phyloP scores from a whole-genome alignment of 64 coral and sea anemone genomes.

The Orbicella faveolata region DNA sequence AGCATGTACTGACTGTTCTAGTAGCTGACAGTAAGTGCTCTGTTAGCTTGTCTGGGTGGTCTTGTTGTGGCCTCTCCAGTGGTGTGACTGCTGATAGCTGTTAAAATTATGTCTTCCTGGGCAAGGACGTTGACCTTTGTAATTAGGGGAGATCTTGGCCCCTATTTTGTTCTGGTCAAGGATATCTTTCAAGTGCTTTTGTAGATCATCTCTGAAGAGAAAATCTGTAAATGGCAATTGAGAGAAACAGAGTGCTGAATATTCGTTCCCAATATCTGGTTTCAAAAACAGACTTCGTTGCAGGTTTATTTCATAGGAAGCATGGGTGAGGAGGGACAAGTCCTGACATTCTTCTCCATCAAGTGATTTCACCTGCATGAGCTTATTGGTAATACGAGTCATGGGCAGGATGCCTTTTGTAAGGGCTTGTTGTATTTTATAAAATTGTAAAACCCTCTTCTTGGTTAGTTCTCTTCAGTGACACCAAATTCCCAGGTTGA shows the following conservation, averaged over 20 bases:
- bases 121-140: background rate
- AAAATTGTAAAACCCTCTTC: constrained; percentile 38
- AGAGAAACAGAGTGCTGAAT: constrained; percentile 1
- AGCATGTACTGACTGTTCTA: constrained; percentile 7
- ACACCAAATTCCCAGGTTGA: constrained; percentile 44
- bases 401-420: constrained; percentile 36
- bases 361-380: constrained; percentile 30
- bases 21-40: background rate
- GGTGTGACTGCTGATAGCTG: constrained; percentile 8
- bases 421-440: constrained; percentile 39
- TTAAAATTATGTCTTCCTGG: background rate
- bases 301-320: constrained; percentile 53
- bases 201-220: constrained; percentile 62
- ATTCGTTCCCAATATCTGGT: constrained; percentile 51
- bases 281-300: constrained; percentile 25
- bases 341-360: constrained; percentile 10
- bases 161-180: constrained; percentile 48
- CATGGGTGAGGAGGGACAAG: constrained; percentile 48
- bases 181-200: constrained; percentile 52
- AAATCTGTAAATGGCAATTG: constrained; percentile 56
- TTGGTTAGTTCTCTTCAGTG: constrained; percentile 6
- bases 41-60: background rate
- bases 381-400: constrained; percentile 8
- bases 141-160: constrained; percentile 19
- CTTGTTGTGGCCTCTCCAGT: constrained; percentile 21